Conservation (phyloP, 2,888 invertebrate genomes). For the Hemistola chrysoprasaria region DNA sequence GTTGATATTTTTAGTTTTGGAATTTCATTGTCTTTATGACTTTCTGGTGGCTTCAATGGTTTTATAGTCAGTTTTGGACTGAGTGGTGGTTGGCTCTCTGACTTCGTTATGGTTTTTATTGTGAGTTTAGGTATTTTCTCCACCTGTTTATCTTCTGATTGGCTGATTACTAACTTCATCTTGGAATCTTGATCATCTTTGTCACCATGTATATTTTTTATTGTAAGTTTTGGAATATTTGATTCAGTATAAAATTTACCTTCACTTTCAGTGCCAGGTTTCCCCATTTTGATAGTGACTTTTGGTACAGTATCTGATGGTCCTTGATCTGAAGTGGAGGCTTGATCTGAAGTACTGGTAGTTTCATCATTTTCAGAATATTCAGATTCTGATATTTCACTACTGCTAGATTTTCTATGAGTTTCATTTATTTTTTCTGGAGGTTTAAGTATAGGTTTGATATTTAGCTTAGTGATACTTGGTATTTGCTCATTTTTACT, state of each 20-base stretch:
- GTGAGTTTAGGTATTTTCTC: constrained; percentile 74
- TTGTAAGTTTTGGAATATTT: constrained; percentile 71
- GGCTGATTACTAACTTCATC: constrained; percentile 65
- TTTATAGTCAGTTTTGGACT: constrained; percentile 79
- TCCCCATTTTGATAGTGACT: constrained; percentile 74
- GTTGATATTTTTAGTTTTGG: constrained; percentile 54
- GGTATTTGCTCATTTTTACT: constrained; percentile 57
- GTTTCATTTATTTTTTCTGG: constrained; percentile 71
- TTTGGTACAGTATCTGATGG: constrained; percentile 64
- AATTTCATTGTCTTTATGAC: constrained; percentile 46
- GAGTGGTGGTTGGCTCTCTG: constrained; percentile 61
- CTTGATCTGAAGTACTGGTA: constrained; percentile 70
- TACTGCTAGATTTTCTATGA: constrained; percentile 75
- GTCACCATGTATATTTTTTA: constrained; percentile 64
- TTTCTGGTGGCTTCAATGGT: constrained; percentile 65
- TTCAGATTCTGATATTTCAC: constrained; percentile 79
- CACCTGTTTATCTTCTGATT: constrained; percentile 55
- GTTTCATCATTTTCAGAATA: constrained; percentile 80
- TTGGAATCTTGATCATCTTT: constrained; percentile 61
- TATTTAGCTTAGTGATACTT: constrained; percentile 69
- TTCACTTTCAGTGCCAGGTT: constrained; percentile 69
- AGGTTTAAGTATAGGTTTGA: constrained; percentile 74
- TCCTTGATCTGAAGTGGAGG: constrained; percentile 69
- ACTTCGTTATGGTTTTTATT: constrained; percentile 66
- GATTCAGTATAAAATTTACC: constrained; percentile 72